A percentile compares a stretch with the other conserved stretches of the same genome.
Conservation (phyloP, 30 jellyfish, hydroid and myxozoan species). For the Nemopilema nomurai region DNA sequence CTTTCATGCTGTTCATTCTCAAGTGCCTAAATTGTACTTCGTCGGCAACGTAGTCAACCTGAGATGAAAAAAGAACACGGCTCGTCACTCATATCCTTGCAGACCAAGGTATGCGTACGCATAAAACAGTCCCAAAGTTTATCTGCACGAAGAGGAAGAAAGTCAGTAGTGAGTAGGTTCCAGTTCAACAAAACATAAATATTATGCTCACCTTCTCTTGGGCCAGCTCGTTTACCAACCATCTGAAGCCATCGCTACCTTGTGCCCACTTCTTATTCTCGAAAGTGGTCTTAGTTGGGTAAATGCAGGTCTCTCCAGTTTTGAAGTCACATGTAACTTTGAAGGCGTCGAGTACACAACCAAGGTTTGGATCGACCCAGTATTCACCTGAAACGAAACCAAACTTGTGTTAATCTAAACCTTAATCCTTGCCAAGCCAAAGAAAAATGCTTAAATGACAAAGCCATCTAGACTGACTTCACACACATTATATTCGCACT, state of each 20-base stretch:
- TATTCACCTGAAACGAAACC: constrained; percentile 52
- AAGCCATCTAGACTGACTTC: no score
- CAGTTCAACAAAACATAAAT: background rate
- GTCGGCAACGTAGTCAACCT: constrained; percentile 74
- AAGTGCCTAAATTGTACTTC: constrained; percentile 67
- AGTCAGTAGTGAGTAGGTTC: no score
- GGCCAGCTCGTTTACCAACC: constrained; percentile 77
- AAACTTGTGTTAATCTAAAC: background rate
- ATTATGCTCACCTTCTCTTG: constrained; percentile 39
- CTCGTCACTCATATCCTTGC: no score
- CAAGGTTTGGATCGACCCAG: constrained; percentile 84
- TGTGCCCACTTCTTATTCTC: constrained; percentile 81
- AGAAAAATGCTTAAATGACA: background rate
- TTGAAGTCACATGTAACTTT: constrained; percentile 79
- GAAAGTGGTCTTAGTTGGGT: constrained; percentile 58
- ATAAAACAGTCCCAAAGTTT: no score
- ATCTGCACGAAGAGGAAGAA: no score
- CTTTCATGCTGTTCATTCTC: constrained; percentile 75
- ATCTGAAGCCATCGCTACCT: constrained; percentile 81
- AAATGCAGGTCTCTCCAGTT: constrained; percentile 79
- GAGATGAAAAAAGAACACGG: background rate
- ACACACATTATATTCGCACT: no score
- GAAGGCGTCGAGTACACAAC: constrained; percentile 67
- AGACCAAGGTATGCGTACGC: no score
- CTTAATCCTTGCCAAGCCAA: background rate